phyloP scores from a whole-genome alignment of 30 jellyfish, hydroid and myxozoan species.

The Phacellophora camtschatica region DNA sequence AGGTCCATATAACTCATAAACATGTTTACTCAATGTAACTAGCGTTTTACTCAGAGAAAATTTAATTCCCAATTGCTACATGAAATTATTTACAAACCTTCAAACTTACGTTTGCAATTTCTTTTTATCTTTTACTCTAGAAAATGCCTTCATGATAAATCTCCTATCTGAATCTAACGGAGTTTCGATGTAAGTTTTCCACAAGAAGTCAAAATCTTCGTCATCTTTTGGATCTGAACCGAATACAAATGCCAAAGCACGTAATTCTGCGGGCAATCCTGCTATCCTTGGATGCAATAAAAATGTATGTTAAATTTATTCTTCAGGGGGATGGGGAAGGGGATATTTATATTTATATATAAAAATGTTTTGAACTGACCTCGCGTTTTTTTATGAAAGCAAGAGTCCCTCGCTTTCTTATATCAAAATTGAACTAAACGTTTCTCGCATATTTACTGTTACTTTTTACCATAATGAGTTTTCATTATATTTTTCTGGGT shows the following conservation, averaged over 20 bases:
- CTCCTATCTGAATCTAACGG: constrained; percentile 86
- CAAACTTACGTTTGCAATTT: constrained; percentile 72
- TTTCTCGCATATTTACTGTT: too few species aligned
- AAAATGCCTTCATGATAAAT: constrained; percentile 84
- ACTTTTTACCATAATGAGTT: too few species aligned
- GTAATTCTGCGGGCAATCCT: constrained; percentile 77
- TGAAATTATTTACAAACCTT: neutral
- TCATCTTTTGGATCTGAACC: constrained; percentile 78
- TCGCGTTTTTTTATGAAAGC: too few species aligned
- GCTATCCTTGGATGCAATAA: constrained; percentile 35
- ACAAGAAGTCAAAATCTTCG: constrained; percentile 72
- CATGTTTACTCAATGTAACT: too few species aligned
- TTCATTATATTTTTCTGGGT: too few species aligned
- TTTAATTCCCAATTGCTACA: too few species aligned
- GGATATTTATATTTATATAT: too few species aligned
- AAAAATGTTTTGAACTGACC: too few species aligned
- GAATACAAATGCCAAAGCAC: constrained; percentile 86
- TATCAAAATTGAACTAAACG: too few species aligned
- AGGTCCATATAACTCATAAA: too few species aligned
- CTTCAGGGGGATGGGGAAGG: neutral
- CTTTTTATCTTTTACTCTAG: constrained; percentile 84
- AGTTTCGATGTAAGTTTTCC: constrained; percentile 77
- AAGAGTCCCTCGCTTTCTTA: too few species aligned
- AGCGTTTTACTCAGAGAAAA: too few species aligned
- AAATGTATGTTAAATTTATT: neutral